phyloP scores from a whole-genome alignment of 2,797 vertebrate species.

The Neoniphon sammara region DNA sequence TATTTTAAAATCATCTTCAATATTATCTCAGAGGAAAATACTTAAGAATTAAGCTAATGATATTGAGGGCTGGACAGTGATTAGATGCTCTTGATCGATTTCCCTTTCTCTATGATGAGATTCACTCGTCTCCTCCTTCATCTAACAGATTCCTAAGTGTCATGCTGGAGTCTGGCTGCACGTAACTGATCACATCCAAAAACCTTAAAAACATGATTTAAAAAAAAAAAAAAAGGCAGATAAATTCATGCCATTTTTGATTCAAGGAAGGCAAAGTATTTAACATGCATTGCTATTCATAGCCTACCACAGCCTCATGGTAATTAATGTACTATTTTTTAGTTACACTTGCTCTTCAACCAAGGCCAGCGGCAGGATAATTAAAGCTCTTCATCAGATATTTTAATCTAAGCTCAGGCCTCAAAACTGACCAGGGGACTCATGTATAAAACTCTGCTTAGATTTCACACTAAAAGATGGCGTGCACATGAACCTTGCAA shows the following conservation, averaged over 20 bases:
- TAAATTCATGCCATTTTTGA: slow-evolving; percentile 1
- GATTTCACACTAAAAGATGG: too few species aligned
- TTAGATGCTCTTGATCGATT: not conserved
- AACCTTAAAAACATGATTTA: not conserved
- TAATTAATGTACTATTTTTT: not conserved
- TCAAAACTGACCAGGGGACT: not conserved
- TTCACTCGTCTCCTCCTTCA: too few species aligned
- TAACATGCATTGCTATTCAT: not conserved
- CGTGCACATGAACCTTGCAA: too few species aligned
- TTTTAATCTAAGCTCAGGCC: slow-evolving; percentile 1
- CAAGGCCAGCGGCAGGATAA: not conserved
- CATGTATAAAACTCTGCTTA: too few species aligned
- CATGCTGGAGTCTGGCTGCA: not conserved
- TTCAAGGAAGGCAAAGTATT: not conserved
- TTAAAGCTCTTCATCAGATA: not conserved
- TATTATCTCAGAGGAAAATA: not conserved
- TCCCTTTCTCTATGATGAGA: not conserved
- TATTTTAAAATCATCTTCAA: not conserved
- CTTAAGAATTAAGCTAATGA: not conserved
- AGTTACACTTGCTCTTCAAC: not conserved
- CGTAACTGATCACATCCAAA: not conserved
- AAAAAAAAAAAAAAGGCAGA: too few species aligned
- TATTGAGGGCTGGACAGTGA: not conserved
- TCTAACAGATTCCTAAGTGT: too few species aligned
- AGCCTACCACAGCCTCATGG: not conserved